These are phyloP conservation scores for Drosophila nebulosa DNA, from an alignment of 1,140 invertebrate genomes.

Conservation along the genomic window DNA sequence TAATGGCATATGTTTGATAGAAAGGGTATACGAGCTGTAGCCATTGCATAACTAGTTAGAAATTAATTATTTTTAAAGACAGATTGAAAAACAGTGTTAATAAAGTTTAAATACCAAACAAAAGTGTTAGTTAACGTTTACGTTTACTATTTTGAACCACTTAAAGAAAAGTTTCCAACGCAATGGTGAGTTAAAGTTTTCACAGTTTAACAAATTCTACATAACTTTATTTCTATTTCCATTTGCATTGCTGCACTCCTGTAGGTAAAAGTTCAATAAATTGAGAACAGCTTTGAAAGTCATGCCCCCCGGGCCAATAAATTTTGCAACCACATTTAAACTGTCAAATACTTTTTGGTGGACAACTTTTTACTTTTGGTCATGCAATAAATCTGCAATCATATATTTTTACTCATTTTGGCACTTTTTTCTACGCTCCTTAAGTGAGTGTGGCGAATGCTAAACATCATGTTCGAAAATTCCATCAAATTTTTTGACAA, in stretches of 20 bases:
- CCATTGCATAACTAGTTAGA: no score
- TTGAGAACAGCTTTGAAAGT: not conserved
- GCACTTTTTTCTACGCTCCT: conserved; percentile 54
- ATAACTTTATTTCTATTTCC: no score
- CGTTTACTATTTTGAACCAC: not conserved
- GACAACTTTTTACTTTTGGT: conserved; percentile 57
- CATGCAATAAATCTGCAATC: conserved; percentile 49
- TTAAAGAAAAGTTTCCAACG: not conserved
- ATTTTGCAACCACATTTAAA: conserved; percentile 42
- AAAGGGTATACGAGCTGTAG: no score
- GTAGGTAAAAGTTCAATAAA: not conserved
- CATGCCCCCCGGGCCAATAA: conserved; percentile 23
- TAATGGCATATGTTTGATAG: not conserved
- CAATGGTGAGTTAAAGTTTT: not conserved
- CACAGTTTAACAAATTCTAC: no score
- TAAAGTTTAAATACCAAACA: not conserved
- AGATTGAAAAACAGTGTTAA: not conserved
- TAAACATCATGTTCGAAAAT: conserved; percentile 29
- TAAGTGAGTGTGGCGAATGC: conserved; percentile 69
- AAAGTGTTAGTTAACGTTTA: not conserved
- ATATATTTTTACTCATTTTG: conserved; percentile 30
- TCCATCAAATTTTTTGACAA: conserved; percentile 15
- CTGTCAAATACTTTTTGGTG: conserved; percentile 51
- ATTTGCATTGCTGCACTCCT: not conserved
- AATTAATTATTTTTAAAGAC: no score